phyloP scores from a whole-genome alignment of 1,140 invertebrate genomes.

The Papilio xuthus region DNA sequence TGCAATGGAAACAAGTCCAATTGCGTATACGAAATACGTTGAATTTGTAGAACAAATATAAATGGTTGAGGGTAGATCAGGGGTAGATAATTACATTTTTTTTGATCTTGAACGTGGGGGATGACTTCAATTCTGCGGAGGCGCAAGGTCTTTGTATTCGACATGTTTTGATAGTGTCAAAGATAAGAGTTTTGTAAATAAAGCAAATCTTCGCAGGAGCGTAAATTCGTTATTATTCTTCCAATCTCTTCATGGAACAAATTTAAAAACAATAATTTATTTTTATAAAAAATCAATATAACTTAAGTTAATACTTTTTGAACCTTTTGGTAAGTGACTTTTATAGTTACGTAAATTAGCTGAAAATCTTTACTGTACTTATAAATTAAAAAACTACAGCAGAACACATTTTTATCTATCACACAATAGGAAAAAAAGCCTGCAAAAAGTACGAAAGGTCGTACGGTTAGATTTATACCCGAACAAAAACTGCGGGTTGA shows the following conservation, averaged over 20 bases:
- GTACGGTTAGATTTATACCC: constrained; percentile 14
- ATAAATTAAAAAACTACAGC: not conserved
- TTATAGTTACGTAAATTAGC: too few species aligned
- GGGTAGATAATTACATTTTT: constrained; percentile 81
- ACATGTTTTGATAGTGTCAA: constrained; percentile 75
- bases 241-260: not conserved
- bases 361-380: not conserved
- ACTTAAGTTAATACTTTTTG: too few species aligned
- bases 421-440: constrained; percentile 1
- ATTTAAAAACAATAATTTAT: too few species aligned
- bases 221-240: not conserved
- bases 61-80: constrained; percentile 79
- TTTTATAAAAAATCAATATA: too few species aligned
- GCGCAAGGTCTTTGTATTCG: constrained; percentile 56
- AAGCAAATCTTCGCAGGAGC: not conserved
- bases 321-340: too few species aligned
- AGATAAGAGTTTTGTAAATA: constrained; percentile 48
- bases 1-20: constrained; percentile 57
- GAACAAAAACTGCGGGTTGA: constrained; percentile 20
- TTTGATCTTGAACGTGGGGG: constrained; percentile 76
- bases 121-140: constrained; percentile 57
- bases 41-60: constrained; percentile 82
- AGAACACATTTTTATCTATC: constrained; percentile 1
- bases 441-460: not conserved
- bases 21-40: constrained; percentile 76